These are phyloP conservation scores for Vidua chalybeata DNA, from an alignment of 2,113 vertebrate species.

Conservation along the genomic window DNA sequence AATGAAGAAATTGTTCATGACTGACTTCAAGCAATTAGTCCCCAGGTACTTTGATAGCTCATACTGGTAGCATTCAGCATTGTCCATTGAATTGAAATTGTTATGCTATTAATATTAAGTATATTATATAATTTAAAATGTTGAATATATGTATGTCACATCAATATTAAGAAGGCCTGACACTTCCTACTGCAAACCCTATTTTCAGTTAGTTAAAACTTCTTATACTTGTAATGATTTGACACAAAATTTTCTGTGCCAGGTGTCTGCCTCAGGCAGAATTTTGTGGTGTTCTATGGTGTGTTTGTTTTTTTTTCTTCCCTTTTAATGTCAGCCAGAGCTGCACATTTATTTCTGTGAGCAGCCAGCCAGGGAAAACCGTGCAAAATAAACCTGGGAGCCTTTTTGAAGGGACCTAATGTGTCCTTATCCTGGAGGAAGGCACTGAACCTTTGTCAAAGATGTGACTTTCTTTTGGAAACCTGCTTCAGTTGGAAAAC, in stretches of 20 bases:
- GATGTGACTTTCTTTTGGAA: neutral
- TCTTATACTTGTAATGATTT: constrained; percentile 11
- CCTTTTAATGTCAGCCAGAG: constrained; percentile 41
- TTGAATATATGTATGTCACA: neutral
- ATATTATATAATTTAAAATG: neutral
- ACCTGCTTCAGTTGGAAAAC: neutral
- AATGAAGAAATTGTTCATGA: neutral
- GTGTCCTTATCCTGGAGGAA: neutral
- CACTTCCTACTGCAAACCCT: neutral
- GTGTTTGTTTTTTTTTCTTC: neutral
- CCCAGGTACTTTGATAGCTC: neutral
- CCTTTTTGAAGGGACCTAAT: neutral
- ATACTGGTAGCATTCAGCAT: neutral
- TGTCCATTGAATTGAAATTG: neutral
- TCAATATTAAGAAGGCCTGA: neutral
- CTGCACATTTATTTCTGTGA: constrained; percentile 5
- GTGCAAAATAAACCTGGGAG: neutral
- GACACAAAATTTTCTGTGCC: neutral
- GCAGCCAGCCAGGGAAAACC: neutral
- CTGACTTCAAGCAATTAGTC: neutral
- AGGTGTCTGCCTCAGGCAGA: constrained; percentile 48
- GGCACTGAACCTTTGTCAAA: constrained; percentile 15
- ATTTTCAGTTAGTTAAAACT: constrained; percentile 29
- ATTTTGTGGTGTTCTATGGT: constrained; percentile 20
- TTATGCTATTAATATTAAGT: neutral